phyloP scores from a whole-genome alignment of 2,113 vertebrate genomes.

The Paradoxurus hermaphroditus region DNA sequence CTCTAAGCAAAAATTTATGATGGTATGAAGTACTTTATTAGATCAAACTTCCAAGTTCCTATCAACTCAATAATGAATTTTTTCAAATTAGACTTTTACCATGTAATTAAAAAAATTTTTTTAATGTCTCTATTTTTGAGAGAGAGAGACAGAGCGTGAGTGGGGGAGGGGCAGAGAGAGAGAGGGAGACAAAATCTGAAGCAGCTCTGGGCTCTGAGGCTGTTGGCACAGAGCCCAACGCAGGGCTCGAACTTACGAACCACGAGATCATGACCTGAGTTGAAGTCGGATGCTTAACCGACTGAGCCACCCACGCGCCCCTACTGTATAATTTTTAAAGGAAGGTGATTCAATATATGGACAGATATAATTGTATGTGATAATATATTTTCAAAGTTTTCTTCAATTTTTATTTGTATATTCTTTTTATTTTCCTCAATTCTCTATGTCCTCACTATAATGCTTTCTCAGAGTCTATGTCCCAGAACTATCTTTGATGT shows the following conservation, averaged over 20 bases:
- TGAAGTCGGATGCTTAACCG: no score
- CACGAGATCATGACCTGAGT: no score
- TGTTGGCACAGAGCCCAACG: no score
- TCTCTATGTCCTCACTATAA: not conserved
- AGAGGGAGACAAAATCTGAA: no score
- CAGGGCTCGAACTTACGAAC: no score
- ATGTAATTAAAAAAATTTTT: not conserved
- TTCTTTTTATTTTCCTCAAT: slow-evolving; percentile 11
- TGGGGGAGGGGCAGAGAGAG: no score
- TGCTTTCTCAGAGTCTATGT: not conserved
- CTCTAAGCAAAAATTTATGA: not conserved
- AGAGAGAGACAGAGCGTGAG: no score
- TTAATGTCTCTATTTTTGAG: no score
- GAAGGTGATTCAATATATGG: not conserved
- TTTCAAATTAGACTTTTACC: not conserved
- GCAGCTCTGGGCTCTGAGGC: no score
- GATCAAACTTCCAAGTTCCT: not conserved
- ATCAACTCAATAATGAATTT: not conserved
- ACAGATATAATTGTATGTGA: not conserved
- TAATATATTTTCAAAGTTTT: not conserved
- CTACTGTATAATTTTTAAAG: not conserved
- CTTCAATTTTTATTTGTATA: slow-evolving; percentile 15
- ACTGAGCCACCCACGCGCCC: no score
- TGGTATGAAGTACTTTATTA: not conserved
- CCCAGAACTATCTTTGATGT: not conserved